A percentile compares a stretch with the other conserved stretches of the same genome.
Conservation (phyloP, 2,888 invertebrate genomes). For the Abscondita cerata region DNA sequence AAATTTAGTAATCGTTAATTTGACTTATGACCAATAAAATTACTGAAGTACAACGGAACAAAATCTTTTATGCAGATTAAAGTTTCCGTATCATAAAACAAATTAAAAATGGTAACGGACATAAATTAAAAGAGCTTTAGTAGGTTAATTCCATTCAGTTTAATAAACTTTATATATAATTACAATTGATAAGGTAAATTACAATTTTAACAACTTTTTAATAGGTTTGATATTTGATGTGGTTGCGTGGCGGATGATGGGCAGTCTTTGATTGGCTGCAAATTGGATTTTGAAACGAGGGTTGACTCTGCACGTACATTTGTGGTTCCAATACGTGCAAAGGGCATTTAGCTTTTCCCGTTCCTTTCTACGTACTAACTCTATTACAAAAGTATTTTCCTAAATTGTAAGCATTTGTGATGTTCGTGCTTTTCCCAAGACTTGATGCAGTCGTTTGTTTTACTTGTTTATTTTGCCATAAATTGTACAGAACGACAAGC, state of each 20-base stretch:
- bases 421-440: conserved; percentile 18
- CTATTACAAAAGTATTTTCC: conserved; percentile 40
- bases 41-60: too few relatives aligned
- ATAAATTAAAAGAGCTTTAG: too few relatives aligned
- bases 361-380: conserved; percentile 41
- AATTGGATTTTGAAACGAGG: conserved; percentile 50
- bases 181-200: neutral
- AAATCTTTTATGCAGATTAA: too few relatives aligned
- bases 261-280: conserved; percentile 53
- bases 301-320: conserved; percentile 39
- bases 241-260: conserved; percentile 51
- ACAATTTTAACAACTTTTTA: conserved; percentile 8
- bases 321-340: conserved; percentile 46
- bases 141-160: too few relatives aligned
- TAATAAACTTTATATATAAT: neutral
- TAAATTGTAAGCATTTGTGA: conserved; percentile 22
- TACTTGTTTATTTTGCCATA: conserved; percentile 20
- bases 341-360: conserved; percentile 38
- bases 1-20: too few relatives aligned
- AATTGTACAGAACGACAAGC: conserved; percentile 22
- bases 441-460: conserved; percentile 24
- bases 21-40: too few relatives aligned
- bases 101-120: too few relatives aligned
- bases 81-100: too few relatives aligned
- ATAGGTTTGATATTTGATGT: conserved; percentile 22